These are phyloP conservation scores for Montifringilla adamsi DNA, from an alignment of 2,113 vertebrate species.

Conservation along the genomic window DNA sequence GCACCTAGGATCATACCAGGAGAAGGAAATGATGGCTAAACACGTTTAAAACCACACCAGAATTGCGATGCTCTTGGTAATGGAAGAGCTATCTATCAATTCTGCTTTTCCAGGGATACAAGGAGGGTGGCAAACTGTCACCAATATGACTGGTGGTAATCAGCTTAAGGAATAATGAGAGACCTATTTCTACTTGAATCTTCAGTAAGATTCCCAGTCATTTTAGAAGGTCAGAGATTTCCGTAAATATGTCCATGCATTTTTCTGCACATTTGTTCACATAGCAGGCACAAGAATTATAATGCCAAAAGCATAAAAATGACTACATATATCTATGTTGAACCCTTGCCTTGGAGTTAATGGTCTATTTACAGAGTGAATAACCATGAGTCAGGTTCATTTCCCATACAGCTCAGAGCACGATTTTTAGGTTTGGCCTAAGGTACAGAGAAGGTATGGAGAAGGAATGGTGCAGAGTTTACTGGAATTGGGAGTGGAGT, in stretches of 20 bases:
- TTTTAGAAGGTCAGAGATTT: neutral
- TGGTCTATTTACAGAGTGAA: neutral
- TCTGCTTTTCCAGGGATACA: neutral
- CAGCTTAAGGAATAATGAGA: neutral
- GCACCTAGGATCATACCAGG: neutral
- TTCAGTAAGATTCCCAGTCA: neutral
- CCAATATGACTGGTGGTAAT: neutral
- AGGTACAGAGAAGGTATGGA: neutral
- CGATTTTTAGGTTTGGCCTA: neutral
- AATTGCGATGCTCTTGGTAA: neutral
- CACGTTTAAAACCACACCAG: neutral
- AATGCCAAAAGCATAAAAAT: neutral
- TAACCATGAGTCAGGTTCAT: neutral
- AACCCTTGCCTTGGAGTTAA: neutral
- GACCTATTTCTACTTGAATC: neutral
- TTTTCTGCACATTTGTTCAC: neutral
- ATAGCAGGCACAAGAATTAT: neutral
- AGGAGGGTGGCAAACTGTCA: neutral
- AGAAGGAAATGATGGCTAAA: neutral
- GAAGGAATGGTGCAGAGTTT: neutral
- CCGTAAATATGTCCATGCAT: rapidly evolving
- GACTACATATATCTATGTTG: neutral
- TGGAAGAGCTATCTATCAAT: neutral
- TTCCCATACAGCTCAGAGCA: neutral
- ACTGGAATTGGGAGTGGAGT: neutral